A percentile compares a stretch with the other conserved stretches of the same genome.
These are phyloP conservation scores for Nebria brevicollis DNA, from an alignment of 2,888 invertebrate species.

Conservation along the genomic window DNA sequence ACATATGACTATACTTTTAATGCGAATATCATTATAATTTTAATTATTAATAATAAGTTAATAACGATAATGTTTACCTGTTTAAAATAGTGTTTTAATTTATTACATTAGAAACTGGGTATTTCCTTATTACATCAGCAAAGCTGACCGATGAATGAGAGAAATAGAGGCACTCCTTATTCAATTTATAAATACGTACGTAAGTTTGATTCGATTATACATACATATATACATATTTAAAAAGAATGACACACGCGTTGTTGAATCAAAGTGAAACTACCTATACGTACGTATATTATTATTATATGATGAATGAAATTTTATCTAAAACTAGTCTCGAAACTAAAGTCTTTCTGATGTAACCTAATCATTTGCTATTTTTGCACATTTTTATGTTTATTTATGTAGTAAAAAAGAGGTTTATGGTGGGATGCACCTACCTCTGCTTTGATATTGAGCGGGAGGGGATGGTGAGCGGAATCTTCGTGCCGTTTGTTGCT, in stretches of 20 bases:
- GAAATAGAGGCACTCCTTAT: constrained; percentile 35
- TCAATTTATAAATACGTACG: constrained; percentile 11
- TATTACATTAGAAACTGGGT: constrained; percentile 33
- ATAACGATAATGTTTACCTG: constrained; percentile 35
- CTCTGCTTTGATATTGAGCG: constrained; percentile 60
- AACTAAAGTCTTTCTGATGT: too few species aligned
- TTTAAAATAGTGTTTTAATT: constrained; percentile 10
- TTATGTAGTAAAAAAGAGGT: too few species aligned
- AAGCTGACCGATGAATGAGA: constrained; percentile 35
- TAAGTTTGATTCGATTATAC: too few species aligned
- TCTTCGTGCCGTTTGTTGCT: constrained; percentile 11
- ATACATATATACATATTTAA: too few species aligned
- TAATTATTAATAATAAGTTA: constrained; percentile 35
- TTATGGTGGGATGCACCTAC: constrained; percentile 52
- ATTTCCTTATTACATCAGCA: constrained; percentile 44
- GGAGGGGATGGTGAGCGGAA: constrained; percentile 47
- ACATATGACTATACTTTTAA: too few species aligned
- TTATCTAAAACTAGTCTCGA: too few species aligned
- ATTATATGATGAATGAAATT: too few species aligned
- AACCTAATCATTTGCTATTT: too few species aligned
- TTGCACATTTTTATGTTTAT: too few species aligned
- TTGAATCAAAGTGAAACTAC: too few species aligned
- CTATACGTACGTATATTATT: too few species aligned
- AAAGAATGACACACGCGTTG: too few species aligned
- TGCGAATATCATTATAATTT: not conserved